Evolutionary conservation across 2,113 vertebrate species (phyloP), one percentile per base, ranked within the genome.

Genomic region (Hemiscyllium ocellatum): DNA sequence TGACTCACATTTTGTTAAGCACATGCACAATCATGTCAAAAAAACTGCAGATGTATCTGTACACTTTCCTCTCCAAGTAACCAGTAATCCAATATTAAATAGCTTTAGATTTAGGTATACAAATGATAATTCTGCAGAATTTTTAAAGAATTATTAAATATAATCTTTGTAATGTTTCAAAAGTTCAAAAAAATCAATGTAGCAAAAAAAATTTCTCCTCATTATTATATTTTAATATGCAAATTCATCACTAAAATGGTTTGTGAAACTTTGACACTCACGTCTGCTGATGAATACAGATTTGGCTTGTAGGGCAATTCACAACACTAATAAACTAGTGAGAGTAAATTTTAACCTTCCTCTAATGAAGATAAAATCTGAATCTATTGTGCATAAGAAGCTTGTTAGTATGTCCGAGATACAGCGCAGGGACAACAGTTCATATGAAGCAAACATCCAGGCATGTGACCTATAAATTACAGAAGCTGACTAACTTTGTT

Each of bases 371-470:
- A 19, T 93, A 93, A 93, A n/a, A 66, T 93, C 89, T 66, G 33
- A 93, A 93, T 65, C 89, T 93, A 89, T 89, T 52, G 86, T 56
- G 26, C 86, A 89, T 24, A 89, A 56, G 13, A 19, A 93, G 89
- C 42, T 93, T 93, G 37, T 37, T 93, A 93, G 33, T 15, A 15
- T 93, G 61, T 37, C 33, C 66, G 56, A 93, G 89, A 66, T 66
- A 65, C 61, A 33, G 29, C 61, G n/a, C 56, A 66, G 61, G 33
- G 61, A 93, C 10, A n/a, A 66, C 7, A 12, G 66, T 66, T 93
- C 56, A 91, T 52, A 37, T n/a, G 61, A n/a, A n/a, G 50, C 19
- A n/a, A 61, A 17, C 26, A 93, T 33, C 52, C 89, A 93, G 15
- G 33, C 37, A 65, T 66, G 37, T 93, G 61, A 66, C 89, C 56